A percentile compares a stretch with the other conserved stretches of the same genome.
These are phyloP conservation scores for Drosophila lutescens DNA, from an alignment of 2,888 invertebrate species.

Conservation along the genomic window DNA sequence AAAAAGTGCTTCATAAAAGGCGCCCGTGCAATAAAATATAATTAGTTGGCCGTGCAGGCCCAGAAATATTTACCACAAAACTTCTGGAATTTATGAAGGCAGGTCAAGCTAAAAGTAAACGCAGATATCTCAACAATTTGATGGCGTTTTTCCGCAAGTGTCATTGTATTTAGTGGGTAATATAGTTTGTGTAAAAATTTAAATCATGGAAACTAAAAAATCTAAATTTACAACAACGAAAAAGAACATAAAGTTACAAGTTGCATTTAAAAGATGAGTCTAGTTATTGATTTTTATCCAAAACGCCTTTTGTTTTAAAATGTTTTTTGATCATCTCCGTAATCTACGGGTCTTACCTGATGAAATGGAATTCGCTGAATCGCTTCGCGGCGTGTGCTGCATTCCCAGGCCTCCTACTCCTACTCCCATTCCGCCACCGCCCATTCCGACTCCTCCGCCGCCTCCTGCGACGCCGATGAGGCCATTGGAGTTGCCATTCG, in stretches of 20 bases:
- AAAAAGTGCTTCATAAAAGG: conserved; percentile 49
- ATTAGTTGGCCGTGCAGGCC: conserved; percentile 53
- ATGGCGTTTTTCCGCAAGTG: background rate
- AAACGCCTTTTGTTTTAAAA: background rate
- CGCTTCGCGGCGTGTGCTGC: conserved; percentile 84
- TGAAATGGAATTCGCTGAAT: conserved; percentile 84
- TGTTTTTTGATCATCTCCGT: background rate
- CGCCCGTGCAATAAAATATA: conserved; percentile 61
- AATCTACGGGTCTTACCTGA: conserved; percentile 82
- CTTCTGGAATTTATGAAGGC: conserved; percentile 11
- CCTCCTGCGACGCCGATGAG: conserved; percentile 29
- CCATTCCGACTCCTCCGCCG: conserved; percentile 8
- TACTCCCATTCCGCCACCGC: conserved; percentile 12
- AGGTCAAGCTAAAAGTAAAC: conserved; percentile 3
- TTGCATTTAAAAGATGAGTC: too few relatives aligned
- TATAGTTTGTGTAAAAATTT: too few relatives aligned
- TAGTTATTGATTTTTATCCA: too few relatives aligned
- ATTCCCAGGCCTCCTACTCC: conserved; percentile 59
- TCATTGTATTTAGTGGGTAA: background rate
- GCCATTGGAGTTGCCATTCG: conserved; percentile 67
- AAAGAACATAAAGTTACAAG: too few relatives aligned
- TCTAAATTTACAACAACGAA: too few relatives aligned
- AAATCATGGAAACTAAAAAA: too few relatives aligned
- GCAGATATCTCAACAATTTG: background rate
- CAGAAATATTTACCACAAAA: conserved; percentile 4